These are phyloP conservation scores for Struthidea cinerea DNA, from an alignment of 2,113 vertebrate species.

Conservation along the genomic window DNA sequence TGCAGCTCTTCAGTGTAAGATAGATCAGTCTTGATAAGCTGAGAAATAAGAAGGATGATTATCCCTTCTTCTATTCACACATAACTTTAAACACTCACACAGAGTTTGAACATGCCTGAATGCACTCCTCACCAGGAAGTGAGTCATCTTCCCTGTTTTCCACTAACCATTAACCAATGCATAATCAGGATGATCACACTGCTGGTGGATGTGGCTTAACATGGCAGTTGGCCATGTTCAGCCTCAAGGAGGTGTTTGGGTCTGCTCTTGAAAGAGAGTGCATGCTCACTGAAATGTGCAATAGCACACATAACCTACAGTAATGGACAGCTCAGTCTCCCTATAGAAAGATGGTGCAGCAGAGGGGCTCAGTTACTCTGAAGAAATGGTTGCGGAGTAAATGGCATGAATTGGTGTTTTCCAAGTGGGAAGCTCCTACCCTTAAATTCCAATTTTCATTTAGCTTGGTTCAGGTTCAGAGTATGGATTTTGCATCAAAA, in stretches of 20 bases:
- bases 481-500: background rate
- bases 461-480: background rate
- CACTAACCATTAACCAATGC: fast-evolving
- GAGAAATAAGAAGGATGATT: background rate
- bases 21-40: background rate
- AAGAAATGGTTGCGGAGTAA: background rate
- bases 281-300: background rate
- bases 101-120: background rate
- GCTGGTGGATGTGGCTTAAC: background rate
- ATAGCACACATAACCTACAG: background rate
- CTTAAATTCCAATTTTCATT: background rate
- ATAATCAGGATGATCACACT: background rate
- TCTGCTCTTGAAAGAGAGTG: background rate
- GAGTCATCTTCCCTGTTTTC: background rate
- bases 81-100: background rate
- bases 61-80: background rate
- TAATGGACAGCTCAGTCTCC: background rate
- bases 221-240: background rate
- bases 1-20: background rate
- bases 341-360: fast-evolving
- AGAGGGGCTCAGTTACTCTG: background rate
- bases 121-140: background rate
- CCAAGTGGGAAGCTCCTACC: background rate
- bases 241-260: background rate
- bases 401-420: background rate